Evolutionary conservation across 2,888 invertebrate species (phyloP).

Genomic region (Chydorus sphaericus): DNA sequence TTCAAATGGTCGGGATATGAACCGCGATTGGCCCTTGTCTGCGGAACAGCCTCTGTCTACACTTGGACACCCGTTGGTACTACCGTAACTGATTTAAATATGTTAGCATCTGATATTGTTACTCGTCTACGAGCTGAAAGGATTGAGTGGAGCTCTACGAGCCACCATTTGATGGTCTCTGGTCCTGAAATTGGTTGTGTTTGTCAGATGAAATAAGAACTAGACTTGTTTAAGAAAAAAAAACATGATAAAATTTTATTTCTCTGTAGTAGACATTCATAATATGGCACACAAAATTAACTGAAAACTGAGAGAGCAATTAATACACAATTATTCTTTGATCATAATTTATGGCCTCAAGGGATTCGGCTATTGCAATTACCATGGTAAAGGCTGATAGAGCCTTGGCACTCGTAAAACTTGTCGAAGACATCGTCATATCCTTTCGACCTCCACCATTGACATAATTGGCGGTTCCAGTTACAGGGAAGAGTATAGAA

Average conservation of each 20-base stretch:
- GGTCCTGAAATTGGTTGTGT: neutral
- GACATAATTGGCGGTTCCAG: constrained; percentile 67
- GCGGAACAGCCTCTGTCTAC: constrained; percentile 1
- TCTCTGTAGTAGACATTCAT: neutral
- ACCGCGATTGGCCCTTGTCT: neutral
- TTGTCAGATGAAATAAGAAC: neutral
- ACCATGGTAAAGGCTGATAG: constrained; percentile 52
- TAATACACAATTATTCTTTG: neutral
- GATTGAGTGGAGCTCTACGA: constrained; percentile 7
- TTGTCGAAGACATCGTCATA: constrained; percentile 53
- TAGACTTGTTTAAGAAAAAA: constrained; percentile 2
- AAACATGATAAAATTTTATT: neutral
- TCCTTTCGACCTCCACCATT: constrained; percentile 64
- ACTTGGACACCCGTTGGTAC: constrained; percentile 7
- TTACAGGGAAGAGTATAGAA: constrained; percentile 57
- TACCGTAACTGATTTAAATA: neutral
- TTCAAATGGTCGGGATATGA: constrained; percentile 6
- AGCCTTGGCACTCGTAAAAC: constrained; percentile 51
- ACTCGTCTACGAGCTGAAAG: neutral
- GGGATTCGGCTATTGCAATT: constrained; percentile 60
- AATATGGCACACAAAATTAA: constrained; percentile 3
- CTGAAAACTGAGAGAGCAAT: neutral
- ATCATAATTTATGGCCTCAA: neutral
- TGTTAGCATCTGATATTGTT: neutral
- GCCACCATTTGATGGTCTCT: neutral